Conservation (phyloP, 2,797 vertebrate genomes). For the Pipistrellus nathusii region DNA sequence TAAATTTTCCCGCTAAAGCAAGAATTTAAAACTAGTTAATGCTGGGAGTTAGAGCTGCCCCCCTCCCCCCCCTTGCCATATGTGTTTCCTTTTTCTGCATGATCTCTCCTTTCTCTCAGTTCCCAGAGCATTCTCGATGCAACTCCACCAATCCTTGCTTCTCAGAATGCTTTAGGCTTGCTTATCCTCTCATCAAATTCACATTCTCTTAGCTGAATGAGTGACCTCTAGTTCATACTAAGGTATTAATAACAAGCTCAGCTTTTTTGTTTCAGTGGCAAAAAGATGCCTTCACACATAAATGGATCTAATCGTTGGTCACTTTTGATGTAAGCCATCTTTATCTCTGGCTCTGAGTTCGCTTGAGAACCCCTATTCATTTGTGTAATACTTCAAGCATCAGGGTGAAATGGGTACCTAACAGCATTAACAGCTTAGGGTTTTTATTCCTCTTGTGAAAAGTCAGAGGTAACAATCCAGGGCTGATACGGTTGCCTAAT, state of each 20-base stretch:
- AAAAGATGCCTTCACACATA: neutral
- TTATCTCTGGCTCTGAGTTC: neutral
- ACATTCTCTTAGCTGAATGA: neutral
- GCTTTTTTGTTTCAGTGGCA: constrained; percentile 7
- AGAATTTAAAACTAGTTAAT: neutral
- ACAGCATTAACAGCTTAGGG: neutral
- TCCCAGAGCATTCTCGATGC: neutral
- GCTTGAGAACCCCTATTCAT: neutral
- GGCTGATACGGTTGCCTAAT: neutral
- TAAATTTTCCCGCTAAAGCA: neutral
- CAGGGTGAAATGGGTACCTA: neutral
- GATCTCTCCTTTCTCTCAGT: neutral
- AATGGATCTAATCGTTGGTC: neutral
- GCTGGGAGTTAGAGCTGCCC: neutral
- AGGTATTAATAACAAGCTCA: neutral
- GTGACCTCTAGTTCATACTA: neutral
- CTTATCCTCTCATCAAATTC: neutral
- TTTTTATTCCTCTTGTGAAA: neutral
- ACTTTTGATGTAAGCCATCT: neutral
- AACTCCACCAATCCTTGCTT: neutral
- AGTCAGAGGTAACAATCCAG: neutral
- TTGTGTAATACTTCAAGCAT: neutral
- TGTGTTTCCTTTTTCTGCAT: neutral
- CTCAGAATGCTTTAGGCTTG: neutral
- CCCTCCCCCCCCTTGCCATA: neutral